These are phyloP conservation scores for Polypterus senegalus DNA, from an alignment of 2,113 vertebrate species.

Conservation along the genomic window DNA sequence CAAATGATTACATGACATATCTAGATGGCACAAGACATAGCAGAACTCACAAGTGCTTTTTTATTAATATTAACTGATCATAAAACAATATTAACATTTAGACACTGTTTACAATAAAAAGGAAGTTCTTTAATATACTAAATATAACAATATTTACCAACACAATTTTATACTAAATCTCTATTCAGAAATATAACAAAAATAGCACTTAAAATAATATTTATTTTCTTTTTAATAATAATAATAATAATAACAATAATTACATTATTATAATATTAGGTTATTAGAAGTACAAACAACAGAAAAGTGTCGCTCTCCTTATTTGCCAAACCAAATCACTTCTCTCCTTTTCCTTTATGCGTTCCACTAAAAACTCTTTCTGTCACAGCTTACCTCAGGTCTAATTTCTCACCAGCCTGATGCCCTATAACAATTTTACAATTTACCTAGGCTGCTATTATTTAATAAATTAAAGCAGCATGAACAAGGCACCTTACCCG, in stretches of 20 bases:
- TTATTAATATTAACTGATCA: slow-evolving; percentile 80
- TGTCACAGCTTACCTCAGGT: too few species aligned
- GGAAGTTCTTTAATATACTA: slow-evolving; percentile 82
- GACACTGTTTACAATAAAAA: slow-evolving; percentile 84
- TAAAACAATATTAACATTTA: slow-evolving; percentile 94
- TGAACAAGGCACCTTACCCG: too few species aligned
- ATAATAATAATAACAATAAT: slow-evolving; percentile 44
- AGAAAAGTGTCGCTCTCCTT: slow-evolving; percentile 44
- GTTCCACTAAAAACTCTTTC: too few species aligned
- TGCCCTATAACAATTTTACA: too few species aligned
- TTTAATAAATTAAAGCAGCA: too few species aligned
- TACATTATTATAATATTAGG: slow-evolving; percentile 60
- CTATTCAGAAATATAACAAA: slow-evolving; percentile 98
- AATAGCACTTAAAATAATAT: slow-evolving; percentile 92
- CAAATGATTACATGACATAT: slow-evolving; percentile 39
- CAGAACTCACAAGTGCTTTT: slow-evolving; percentile 74
- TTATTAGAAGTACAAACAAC: slow-evolving; percentile 41
- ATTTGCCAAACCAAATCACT: slow-evolving; percentile 14
- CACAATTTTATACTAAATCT: slow-evolving; percentile 86
- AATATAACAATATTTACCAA: slow-evolving; percentile 98
- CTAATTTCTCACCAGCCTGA: too few species aligned
- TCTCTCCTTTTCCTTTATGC: too few species aligned
- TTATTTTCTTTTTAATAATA: slow-evolving; percentile 40
- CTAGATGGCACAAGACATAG: slow-evolving; percentile 70
- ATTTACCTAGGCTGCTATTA: too few species aligned